A percentile compares a stretch with the other conserved stretches of the same genome.
These are phyloP conservation scores for Epistrophe eligans DNA, from an alignment of 2,888 invertebrate genomes.

Conservation along the genomic window DNA sequence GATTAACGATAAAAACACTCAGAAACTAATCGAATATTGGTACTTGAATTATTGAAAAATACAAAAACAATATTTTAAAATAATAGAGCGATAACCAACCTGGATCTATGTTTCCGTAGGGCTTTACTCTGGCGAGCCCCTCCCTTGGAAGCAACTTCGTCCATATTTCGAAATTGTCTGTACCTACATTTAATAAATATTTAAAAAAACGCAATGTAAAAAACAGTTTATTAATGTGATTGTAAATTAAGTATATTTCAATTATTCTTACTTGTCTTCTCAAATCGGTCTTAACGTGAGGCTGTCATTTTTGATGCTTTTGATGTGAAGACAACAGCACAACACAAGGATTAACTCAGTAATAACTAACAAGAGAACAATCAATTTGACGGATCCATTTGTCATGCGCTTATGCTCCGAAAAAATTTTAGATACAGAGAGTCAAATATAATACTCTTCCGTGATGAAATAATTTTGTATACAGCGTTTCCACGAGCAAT, in stretches of 20 bases:
- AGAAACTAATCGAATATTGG: not conserved
- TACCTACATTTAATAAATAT: not conserved
- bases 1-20: not conserved
- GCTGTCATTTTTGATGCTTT: slow-evolving; percentile 33
- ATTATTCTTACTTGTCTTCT: not conserved
- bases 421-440: slow-evolving; percentile 59
- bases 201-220: slow-evolving; percentile 32
- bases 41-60: slow-evolving; percentile 6
- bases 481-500: no score
- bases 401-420: slow-evolving; percentile 59
- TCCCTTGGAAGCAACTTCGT: slow-evolving; percentile 60
- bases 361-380: slow-evolving; percentile 21
- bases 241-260: not conserved
- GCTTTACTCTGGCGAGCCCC: slow-evolving; percentile 64
- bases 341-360: slow-evolving; percentile 47
- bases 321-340: slow-evolving; percentile 24
- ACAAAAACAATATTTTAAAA: not conserved
- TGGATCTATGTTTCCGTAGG: slow-evolving; percentile 66
- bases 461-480: not conserved
- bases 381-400: slow-evolving; percentile 39
- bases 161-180: slow-evolving; percentile 50
- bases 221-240: not conserved
- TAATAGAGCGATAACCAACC: slow-evolving; percentile 24
- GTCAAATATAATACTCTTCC: slow-evolving; percentile 17
- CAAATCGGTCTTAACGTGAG: slow-evolving; percentile 3